phyloP scores from a whole-genome alignment of 1,140 invertebrate genomes.

The Riptortus pedestris region DNA sequence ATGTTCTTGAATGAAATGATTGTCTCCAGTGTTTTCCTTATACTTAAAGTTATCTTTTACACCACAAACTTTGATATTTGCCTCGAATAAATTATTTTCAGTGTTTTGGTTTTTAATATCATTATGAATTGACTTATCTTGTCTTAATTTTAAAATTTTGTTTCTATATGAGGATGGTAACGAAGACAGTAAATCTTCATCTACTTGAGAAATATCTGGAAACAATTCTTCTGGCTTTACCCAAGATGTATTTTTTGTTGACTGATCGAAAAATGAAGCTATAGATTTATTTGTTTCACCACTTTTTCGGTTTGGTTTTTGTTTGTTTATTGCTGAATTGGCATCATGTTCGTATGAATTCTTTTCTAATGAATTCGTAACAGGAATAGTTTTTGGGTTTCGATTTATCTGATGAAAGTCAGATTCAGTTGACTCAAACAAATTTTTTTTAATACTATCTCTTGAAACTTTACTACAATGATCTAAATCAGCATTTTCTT shows the following conservation, averaged over 20 bases:
- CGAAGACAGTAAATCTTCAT: slow-evolving; percentile 23
- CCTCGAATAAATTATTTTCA: no score
- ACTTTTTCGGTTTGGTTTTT: no score
- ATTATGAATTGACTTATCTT: no score
- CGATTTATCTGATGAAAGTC: no score
- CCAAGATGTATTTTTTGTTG: slow-evolving; percentile 20
- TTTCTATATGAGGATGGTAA: slow-evolving; percentile 21
- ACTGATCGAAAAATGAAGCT: slow-evolving; percentile 2
- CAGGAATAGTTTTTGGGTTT: no score
- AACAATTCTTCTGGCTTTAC: slow-evolving; percentile 29
- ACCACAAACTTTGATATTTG: no score
- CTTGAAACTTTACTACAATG: neutral
- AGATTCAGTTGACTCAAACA: neutral
- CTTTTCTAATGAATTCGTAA: no score
- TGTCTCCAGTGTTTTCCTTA: neutral
- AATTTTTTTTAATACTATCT: neutral
- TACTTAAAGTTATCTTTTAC: no score
- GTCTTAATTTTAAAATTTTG: slow-evolving; percentile 22
- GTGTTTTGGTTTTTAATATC: no score
- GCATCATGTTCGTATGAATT: no score
- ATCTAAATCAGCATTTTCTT: neutral
- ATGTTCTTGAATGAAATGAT: neutral
- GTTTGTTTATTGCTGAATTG: no score
- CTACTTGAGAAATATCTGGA: slow-evolving; percentile 29
- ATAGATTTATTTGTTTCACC: neutral